These are phyloP conservation scores for Sebastes trivittatus DNA, from an alignment of 2,797 vertebrate genomes.

Conservation along the genomic window DNA sequence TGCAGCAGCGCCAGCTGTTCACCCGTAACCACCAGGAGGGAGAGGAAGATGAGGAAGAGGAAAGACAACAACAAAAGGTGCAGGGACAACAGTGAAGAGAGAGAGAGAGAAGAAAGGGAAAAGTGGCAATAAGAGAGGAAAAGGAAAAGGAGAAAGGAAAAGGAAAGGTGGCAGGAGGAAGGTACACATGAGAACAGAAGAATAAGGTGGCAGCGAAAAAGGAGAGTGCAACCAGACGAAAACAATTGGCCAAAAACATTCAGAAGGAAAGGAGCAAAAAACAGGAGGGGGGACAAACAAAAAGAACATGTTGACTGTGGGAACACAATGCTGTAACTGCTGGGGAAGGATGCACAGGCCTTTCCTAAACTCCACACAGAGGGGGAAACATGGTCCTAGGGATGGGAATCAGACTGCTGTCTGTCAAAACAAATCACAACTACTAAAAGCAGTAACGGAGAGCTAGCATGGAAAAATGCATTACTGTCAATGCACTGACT, in stretches of 20 bases:
- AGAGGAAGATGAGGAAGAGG: slow-evolving; percentile 54
- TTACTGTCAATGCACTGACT: too few species aligned
- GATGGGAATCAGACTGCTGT: background rate
- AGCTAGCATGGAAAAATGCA: background rate
- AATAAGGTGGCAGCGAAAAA: slow-evolving; percentile 29
- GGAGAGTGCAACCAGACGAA: slow-evolving; percentile 53
- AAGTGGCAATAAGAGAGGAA: slow-evolving; percentile 50
- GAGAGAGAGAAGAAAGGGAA: slow-evolving; percentile 36
- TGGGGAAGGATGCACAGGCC: slow-evolving; percentile 33
- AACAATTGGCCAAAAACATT: slow-evolving; percentile 44
- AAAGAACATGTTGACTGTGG: slow-evolving; percentile 55
- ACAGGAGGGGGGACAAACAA: slow-evolving; percentile 63
- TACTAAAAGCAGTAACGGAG: background rate
- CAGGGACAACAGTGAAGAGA: slow-evolving; percentile 36
- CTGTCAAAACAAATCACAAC: background rate
- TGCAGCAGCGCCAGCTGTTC: slow-evolving; percentile 99
- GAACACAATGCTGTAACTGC: slow-evolving; percentile 50
- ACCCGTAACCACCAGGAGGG: slow-evolving; percentile 84
- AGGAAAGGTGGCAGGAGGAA: slow-evolving; percentile 33
- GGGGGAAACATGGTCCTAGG: background rate
- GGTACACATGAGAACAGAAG: slow-evolving; percentile 42
- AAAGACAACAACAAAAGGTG: slow-evolving; percentile 11
- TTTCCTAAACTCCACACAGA: background rate
- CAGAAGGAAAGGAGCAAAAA: slow-evolving; percentile 27
- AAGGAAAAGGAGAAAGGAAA: slow-evolving; percentile 12